Base-by-base conservation (phyloP, 2,888 invertebrate species). In the Mimas tiliae region DNA sequence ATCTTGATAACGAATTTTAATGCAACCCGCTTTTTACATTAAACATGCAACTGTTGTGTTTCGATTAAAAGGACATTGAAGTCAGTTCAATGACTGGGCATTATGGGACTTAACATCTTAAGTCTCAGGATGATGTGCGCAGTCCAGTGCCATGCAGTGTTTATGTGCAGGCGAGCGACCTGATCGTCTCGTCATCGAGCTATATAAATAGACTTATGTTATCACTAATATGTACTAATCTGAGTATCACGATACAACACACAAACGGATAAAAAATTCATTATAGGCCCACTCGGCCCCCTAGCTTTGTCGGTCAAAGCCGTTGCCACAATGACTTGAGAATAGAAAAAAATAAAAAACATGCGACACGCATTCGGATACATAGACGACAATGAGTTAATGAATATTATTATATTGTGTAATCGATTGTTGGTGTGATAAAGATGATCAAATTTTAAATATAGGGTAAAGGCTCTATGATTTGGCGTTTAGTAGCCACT, bases 251-350 rank as follows among this genome's bases (percentile, higher is more conserved):
- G 19, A 12, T 52, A 48, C 12, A 8, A 53, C 55, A 38, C 33
- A 21, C 16, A 38, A 65, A 58, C 65, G 48, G 19, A 34, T 53
- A 16, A 27, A 52, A 66, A 45, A 38, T 8, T 63, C 58, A 50
- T 45, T 63, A 62, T 66, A 53, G 66, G 66, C 34, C 42, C 33
- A 47, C 33, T 33, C 21, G 66, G 27, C 66, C 66, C 63, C 34
- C 66, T 47, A 9, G 45, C 34, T 55, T 65, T 67, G 50, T 70
- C 66, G 70, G 69, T 67, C 70, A 69, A 55, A 68, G 67, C 55
- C 67, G 65, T 50, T 63, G 19, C 19, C 52, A 70, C 67, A 70
- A 67, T 66, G 66, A 67, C 66, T 65, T 65, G 45, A 47, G 63
- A 53, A 52, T 62, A 66, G 65, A 69, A 70, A 68, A 68, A 65